Conservation (phyloP, 1,140 invertebrate genomes). For the Zophobas atratus region DNA sequence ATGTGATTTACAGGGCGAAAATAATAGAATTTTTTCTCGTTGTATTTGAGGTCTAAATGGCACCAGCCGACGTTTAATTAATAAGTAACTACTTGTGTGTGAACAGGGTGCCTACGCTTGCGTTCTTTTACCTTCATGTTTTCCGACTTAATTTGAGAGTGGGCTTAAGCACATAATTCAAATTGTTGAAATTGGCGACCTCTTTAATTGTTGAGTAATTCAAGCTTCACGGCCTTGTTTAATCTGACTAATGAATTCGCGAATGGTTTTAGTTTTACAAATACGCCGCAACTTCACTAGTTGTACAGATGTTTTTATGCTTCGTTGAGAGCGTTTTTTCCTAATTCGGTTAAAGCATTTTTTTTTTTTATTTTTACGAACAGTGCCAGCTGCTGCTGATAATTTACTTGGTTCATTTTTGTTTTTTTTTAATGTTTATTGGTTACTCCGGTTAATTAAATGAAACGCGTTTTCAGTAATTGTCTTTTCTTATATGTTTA, state of each 20-base stretch:
- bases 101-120: slow-evolving; percentile 9
- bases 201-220: slow-evolving; percentile 9
- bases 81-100: slow-evolving; percentile 19
- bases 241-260: slow-evolving; percentile 20
- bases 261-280: slow-evolving; percentile 11
- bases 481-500: no score
- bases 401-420: background rate
- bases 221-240: slow-evolving; percentile 17
- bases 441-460: no score
- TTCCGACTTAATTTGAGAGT: slow-evolving; percentile 10
- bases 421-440: background rate
- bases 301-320: background rate
- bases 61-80: slow-evolving; percentile 9
- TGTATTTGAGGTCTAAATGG: slow-evolving; percentile 13
- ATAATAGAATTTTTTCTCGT: slow-evolving; percentile 30
- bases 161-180: slow-evolving; percentile 4
- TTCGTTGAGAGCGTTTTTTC: background rate
- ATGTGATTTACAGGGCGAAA: slow-evolving; percentile 32
- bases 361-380: no score
- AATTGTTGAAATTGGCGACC: slow-evolving; percentile 4
- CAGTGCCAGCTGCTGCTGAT: no score
- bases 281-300: background rate
- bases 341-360: no score
- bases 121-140: slow-evolving; percentile 2
- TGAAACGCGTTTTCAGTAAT: no score